Evolutionary conservation across 2,113 vertebrate genomes (phyloP), one percentile per base, ranked within the genome.

Genomic region (Microcebus jonahi): DNA sequence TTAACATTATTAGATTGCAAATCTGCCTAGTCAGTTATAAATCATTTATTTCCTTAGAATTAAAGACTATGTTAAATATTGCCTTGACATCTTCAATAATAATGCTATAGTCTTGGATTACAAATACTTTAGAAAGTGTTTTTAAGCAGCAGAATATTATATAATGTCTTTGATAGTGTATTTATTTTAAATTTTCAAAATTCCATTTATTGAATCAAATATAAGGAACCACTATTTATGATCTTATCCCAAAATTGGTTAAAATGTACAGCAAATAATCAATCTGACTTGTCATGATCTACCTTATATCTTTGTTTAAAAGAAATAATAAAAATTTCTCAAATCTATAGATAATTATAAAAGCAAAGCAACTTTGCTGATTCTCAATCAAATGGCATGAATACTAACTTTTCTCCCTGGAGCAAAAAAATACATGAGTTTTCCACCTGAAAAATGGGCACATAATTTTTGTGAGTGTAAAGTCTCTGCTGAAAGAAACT

Each of bases 181-280:
- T 91, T 50, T 13, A 55, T 42, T 83, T 91, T 75, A 95, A 31
- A 73, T 97, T 95, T 97, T 96, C 50, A 88, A 39, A 92, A 55
- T 88, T 96, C 91, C 11, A 0, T 93, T 95, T 92, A 97, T 89
- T 94, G 94, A 71, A 94, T 93, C 9, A 97, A 94, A 88, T 70
- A 0, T 88, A 97, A 79, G n/a, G 0, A 76, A 93, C 94, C 89
- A 65, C 1, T 93, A 63, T 34, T 88, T 86, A 65, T 85, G 31
- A 81, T 85, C 39, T 89, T 79, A 88, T 4, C 2, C 80, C 3
- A 31, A 93, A 96, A 39, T 10, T 79, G 45, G 11, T 81, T 92
- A 88, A 36, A 97, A 29, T 21, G 21, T 80, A 48, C 20, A 84
- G 42, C 48, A 50, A 96, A 89, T 94, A 85, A 31, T 67, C 29